These are phyloP conservation scores for Pipistrellus pipistrellus DNA, from an alignment of 2,797 vertebrate species.

Conservation along the genomic window DNA sequence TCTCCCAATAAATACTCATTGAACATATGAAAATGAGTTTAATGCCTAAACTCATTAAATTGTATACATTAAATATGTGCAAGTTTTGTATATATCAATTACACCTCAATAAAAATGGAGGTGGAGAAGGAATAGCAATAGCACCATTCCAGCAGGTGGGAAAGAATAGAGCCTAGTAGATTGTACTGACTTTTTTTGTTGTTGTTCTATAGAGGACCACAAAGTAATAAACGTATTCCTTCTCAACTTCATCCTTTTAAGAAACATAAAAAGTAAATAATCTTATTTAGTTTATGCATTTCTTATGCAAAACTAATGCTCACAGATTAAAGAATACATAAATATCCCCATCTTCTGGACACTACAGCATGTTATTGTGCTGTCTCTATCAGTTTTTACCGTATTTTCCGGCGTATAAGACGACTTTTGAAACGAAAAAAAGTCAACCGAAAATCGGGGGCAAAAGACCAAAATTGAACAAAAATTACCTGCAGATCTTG, in stretches of 20 bases:
- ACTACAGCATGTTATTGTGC: background rate
- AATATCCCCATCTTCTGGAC: background rate
- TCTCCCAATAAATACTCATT: background rate
- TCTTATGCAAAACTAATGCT: constrained; percentile 11
- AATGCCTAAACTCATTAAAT: background rate
- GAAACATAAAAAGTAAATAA: constrained; percentile 40
- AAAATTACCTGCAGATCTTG: no score
- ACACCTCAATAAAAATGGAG: background rate
- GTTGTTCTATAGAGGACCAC: background rate
- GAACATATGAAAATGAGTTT: background rate
- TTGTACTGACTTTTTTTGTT: background rate
- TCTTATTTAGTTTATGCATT: background rate
- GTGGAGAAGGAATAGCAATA: background rate
- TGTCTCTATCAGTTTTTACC: background rate
- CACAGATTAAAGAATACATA: background rate
- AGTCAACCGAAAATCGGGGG: no score
- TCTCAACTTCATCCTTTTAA: background rate
- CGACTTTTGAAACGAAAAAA: no score
- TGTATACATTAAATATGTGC: background rate
- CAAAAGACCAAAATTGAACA: no score
- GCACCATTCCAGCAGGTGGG: background rate
- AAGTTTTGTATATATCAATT: background rate
- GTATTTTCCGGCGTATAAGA: no score
- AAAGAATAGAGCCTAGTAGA: background rate
- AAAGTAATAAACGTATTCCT: background rate